These are phyloP conservation scores for Camponotus floridanus DNA, from an alignment of 1,140 invertebrate species.

Conservation along the genomic window DNA sequence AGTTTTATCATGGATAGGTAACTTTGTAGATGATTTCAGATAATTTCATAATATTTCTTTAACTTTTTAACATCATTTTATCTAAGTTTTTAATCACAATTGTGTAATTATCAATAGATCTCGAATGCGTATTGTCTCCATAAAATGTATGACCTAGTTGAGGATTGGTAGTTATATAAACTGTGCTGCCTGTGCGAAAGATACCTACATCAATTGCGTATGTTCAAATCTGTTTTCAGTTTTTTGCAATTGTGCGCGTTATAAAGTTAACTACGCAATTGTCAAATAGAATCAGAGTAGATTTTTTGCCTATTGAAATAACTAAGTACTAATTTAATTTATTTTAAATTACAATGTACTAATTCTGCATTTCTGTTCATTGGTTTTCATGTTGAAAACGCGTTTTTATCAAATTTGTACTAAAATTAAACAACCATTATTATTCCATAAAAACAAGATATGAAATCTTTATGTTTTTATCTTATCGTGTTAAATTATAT, in stretches of 20 bases:
- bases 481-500: background rate
- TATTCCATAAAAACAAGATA: background rate
- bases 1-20: background rate
- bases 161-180: slow-evolving; percentile 1
- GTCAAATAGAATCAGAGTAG: background rate
- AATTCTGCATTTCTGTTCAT: background rate
- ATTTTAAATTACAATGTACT: no score
- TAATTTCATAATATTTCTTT: background rate
- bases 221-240: background rate
- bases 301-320: background rate
- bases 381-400: no score
- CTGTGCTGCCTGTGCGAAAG: background rate
- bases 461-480: background rate
- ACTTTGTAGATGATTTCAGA: background rate
- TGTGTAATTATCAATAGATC: background rate
- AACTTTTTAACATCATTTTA: background rate
- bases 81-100: background rate
- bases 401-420: background rate
- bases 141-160: background rate
- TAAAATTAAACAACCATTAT: background rate
- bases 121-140: background rate
- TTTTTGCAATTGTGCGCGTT: background rate
- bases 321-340: background rate
- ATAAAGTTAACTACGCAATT: background rate
- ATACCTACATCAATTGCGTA: background rate